A percentile compares a stretch with the other conserved stretches of the same genome.
phyloP scores from a whole-genome alignment of 2,888 invertebrate genomes.

The Cephus sareptanus region DNA sequence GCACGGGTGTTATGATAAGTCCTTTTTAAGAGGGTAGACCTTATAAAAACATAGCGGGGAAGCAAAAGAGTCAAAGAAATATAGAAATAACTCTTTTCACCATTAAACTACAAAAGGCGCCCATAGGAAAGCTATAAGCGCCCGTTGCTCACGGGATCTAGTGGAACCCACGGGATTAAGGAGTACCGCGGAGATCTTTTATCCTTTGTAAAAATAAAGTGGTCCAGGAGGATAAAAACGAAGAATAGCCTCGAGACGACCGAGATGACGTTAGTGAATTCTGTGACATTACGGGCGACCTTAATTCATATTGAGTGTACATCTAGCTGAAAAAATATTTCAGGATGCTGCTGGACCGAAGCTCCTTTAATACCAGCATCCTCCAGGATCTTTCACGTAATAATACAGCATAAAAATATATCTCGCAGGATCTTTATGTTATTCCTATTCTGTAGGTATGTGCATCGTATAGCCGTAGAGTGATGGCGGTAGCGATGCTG shows the following conservation, averaged over 20 bases:
- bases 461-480: background rate
- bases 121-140: background rate
- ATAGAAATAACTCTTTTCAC: background rate
- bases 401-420: background rate
- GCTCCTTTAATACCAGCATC: background rate
- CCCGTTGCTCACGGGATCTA: background rate
- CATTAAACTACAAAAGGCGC: background rate
- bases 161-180: background rate
- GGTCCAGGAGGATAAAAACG: background rate
- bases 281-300: background rate
- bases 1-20: conserved; percentile 2
- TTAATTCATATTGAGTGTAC: background rate
- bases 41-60: background rate
- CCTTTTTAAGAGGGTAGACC: background rate
- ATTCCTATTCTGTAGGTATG: background rate
- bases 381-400: background rate
- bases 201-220: background rate
- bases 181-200: background rate
- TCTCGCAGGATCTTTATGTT: background rate
- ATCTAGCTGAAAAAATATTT: background rate
- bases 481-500: conserved; percentile 27
- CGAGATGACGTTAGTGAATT: background rate
- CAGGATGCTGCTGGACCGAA: too few species aligned
- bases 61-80: background rate
- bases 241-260: background rate